phyloP scores from a whole-genome alignment of 2,888 invertebrate genomes.

The Panzeria rudis region DNA sequence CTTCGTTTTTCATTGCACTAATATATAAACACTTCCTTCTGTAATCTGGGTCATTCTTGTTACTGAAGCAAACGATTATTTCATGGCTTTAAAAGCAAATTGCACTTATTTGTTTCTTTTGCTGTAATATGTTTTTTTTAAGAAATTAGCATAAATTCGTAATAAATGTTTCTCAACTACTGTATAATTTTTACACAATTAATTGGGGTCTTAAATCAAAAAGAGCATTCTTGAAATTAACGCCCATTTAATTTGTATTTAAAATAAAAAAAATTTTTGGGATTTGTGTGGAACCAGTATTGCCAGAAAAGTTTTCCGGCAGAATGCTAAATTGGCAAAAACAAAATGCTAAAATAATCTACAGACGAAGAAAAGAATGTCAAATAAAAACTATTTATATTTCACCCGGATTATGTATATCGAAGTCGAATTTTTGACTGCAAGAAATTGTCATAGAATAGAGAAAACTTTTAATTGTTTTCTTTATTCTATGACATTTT shows the following conservation, averaged over 20 bases:
- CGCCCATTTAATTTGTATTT: not conserved
- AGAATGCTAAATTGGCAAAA: too few relatives aligned
- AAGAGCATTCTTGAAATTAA: not conserved
- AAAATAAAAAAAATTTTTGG: too few relatives aligned
- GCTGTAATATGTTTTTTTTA: not conserved
- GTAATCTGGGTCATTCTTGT: constrained; percentile 8
- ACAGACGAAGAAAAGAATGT: too few relatives aligned
- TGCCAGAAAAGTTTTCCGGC: too few relatives aligned
- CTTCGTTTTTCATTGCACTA: not conserved
- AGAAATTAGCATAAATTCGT: constrained; percentile 31
- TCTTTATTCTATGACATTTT: too few relatives aligned
- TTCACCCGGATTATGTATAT: too few relatives aligned
- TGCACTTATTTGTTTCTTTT: not conserved
- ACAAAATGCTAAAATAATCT: too few relatives aligned
- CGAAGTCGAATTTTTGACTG: too few relatives aligned
- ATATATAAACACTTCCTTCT: not conserved
- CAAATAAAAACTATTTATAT: too few relatives aligned
- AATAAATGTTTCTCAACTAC: not conserved
- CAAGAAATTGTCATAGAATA: too few relatives aligned
- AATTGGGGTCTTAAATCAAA: not conserved
- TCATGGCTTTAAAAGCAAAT: constrained; percentile 9
- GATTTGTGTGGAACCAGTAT: not conserved
- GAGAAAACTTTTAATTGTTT: too few relatives aligned
- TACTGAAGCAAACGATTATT: constrained; percentile 31
- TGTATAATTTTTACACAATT: not conserved